Evolutionary conservation across 1,140 invertebrate genomes (phyloP), one percentile per base, ranked within the genome.

Genomic region (Pteromalus puparum): DNA sequence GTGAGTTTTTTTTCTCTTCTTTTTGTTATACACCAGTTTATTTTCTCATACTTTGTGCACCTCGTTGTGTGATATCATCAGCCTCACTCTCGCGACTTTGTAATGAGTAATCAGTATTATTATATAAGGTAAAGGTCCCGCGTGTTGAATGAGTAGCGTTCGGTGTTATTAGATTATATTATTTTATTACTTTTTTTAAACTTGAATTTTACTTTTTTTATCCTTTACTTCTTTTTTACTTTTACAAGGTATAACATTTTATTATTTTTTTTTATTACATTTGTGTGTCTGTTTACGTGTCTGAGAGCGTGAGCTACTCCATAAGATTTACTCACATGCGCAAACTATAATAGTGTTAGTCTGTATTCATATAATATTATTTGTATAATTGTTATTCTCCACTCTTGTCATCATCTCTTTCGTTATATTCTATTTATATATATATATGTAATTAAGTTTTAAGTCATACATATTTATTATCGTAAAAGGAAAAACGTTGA

Each of bases 401-500:
- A 5, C 30, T 72, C 30, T 30, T 12, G 3, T 3, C 12, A 26
- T 30, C 12, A 26, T 30, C 12, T 34, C 10, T 13, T 12, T 13
- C 18, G 5, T 72, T 61, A 61, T 61, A 21, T 53, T 53, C 2
- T 53, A 53, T 53, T 18, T 26, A 24, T 68, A 26, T 21, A 53
- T 15, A 53, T 53, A 53, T 30, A 24, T 73, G 3, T 30, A 15
- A 13, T 30, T 73, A 26, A 24, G 1, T 5, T 74, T 30, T 38
- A 18, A 53, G 24, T 81, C 72, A 73, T 15, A 53, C 53, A 68
- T 53, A 61, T 61, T n/a, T 42, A 30, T 42, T 30, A 12, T 74
- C 74, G 2, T 53, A 82, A 38, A 61, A n/a, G 72, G 18, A 78
- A 78, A 78, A 34, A 83, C 24, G 34, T 70, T 46, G 73, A 75